Base-by-base conservation (phyloP, 2,797 vertebrate genomes). In the Acomys russatus region DNA sequence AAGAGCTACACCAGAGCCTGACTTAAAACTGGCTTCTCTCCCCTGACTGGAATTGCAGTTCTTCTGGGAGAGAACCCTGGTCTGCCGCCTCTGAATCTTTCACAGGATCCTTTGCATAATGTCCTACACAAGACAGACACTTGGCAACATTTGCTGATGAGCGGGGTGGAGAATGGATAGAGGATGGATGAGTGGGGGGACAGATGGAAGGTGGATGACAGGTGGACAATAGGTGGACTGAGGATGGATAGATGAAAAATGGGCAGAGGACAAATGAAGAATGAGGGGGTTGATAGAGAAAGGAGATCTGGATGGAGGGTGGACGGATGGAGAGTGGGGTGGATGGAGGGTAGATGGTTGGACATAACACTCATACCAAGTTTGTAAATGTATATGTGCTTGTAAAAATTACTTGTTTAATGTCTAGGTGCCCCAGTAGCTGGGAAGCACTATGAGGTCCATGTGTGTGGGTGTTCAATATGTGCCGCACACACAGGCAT, bases 331-430 rank as follows among this genome's bases (percentile, higher is more conserved):
- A 17, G 17, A 51, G 44, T 94, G 25, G 10, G 12, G 25, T 44
- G 44, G 44, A 44, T 44, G 44, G 44, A 44, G 44, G 44, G 44
- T 44, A 4, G 44, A 44, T 23, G 66, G 17, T 12, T 56, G 6
- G 35, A 44, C 33, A 66, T 7, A 77, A n/a, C 18, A 54, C 35
- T 79, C 73, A 70, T 63, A 86, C 7, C 17, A 70, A 30, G 83
- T 82, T 87, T 77, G 18, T 71, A 44, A 56, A 66, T 77, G n/a
- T 76, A 11, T 63, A 51, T 70, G 1, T 91, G 59, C 88, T 88
- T 88, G 33, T 90, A 44, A 71, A 38, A 82, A 56, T 80, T 79
- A 15, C 73, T 93, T 82, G n/a, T 88, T 85, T 89, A 70, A 85
- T 61, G 30, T 68, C 33, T 64, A 6, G 76, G 22, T 25, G 4